Conservation (phyloP, 2,888 invertebrate species). For the Lasioglossum zephyrum region DNA sequence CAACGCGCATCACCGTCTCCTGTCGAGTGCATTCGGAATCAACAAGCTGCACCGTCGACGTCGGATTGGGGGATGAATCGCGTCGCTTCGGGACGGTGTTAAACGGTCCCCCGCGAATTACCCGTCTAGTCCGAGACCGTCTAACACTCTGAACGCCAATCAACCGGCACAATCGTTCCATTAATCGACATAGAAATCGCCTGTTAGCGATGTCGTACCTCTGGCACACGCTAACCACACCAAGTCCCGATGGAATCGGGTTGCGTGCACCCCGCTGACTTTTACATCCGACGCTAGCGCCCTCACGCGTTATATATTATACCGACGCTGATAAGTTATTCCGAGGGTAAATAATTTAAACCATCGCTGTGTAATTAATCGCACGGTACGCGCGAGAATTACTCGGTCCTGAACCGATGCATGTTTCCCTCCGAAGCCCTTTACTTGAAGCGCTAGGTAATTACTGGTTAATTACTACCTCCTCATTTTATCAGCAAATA, state of each 20-base stretch:
- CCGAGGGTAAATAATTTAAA: not conserved
- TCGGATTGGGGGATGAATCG: not conserved
- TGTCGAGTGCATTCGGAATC: constrained; percentile 45
- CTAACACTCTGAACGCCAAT: constrained; percentile 46
- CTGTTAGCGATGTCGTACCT: constrained; percentile 41
- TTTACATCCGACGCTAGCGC: not conserved
- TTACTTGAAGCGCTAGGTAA: not conserved
- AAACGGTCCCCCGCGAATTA: constrained; percentile 44
- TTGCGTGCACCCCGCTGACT: not conserved
- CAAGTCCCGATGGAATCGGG: not conserved
- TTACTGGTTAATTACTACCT: not conserved
- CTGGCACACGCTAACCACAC: constrained; percentile 15
- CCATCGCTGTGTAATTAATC: not conserved
- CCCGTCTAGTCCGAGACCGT: constrained; percentile 33
- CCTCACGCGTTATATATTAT: not conserved
- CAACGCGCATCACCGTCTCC: not conserved
- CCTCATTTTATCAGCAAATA: too few relatives aligned
- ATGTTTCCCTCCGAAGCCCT: not conserved
- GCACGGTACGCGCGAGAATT: not conserved
- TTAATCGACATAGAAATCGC: constrained; percentile 59
- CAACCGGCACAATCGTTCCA: constrained; percentile 53
- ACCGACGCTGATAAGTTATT: not conserved
- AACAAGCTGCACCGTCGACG: constrained; percentile 45
- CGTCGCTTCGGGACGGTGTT: constrained; percentile 17
- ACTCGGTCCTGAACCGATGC: not conserved